These are phyloP conservation scores for Eumaeus atala DNA, from an alignment of 1,140 invertebrate species.

Conservation along the genomic window DNA sequence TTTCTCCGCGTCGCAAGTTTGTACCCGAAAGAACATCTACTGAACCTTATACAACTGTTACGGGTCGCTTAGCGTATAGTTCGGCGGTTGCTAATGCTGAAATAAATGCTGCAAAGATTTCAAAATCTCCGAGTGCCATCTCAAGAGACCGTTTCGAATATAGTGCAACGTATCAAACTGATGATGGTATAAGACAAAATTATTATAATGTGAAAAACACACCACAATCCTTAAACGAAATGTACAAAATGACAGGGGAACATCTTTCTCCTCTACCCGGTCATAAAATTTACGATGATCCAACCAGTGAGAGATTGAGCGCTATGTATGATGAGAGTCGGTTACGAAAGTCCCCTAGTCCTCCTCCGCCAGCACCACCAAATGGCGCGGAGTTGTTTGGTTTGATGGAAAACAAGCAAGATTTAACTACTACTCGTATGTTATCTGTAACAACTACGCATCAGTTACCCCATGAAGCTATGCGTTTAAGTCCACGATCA, in stretches of 20 bases:
- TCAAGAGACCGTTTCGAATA: slow-evolving; percentile 71
- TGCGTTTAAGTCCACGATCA: slow-evolving; percentile 79
- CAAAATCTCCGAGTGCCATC: slow-evolving; percentile 66
- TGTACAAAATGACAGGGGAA: slow-evolving; percentile 65
- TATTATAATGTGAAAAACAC: slow-evolving; percentile 53
- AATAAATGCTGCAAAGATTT: slow-evolving; percentile 66
- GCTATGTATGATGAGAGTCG: slow-evolving; percentile 73
- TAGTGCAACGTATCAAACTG: slow-evolving; percentile 51
- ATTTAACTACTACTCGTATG: slow-evolving; percentile 39
- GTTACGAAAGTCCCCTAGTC: slow-evolving; percentile 77
- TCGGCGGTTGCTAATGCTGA: slow-evolving; percentile 77
- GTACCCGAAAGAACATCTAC: slow-evolving; percentile 71
- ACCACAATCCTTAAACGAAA: slow-evolving; percentile 46
- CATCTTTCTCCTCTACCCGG: slow-evolving; percentile 78
- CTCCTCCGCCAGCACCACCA: slow-evolving; percentile 85
- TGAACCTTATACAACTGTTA: slow-evolving; percentile 76
- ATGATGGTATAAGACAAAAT: slow-evolving; percentile 46
- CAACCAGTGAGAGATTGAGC: slow-evolving; percentile 72
- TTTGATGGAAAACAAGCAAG: slow-evolving; percentile 52
- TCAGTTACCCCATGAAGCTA: slow-evolving; percentile 59
- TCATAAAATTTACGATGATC: slow-evolving; percentile 78
- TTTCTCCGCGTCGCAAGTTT: slow-evolving; percentile 74
- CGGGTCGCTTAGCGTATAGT: slow-evolving; percentile 76
- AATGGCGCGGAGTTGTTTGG: slow-evolving; percentile 73
- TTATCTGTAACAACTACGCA: slow-evolving; percentile 40